These are phyloP conservation scores for Chiloscyllium punctatum DNA, from an alignment of 2,797 vertebrate species.

Conservation along the genomic window DNA sequence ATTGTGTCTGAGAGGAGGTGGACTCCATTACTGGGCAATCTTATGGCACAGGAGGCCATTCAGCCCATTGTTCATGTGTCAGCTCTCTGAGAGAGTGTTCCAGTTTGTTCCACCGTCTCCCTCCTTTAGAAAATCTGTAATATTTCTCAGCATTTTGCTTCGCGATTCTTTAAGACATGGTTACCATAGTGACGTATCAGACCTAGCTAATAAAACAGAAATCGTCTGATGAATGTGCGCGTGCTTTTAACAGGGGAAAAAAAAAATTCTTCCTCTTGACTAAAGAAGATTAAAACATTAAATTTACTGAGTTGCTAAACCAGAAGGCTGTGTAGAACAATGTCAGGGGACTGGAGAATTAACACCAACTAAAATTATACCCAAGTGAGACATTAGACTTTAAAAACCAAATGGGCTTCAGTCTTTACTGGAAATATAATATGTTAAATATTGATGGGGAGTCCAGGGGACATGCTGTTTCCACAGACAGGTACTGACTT, in stretches of 20 bases:
- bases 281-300: background rate
- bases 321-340: background rate
- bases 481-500: background rate
- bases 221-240: background rate
- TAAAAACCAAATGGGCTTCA: background rate
- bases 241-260: too few relatives aligned
- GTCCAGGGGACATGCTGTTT: background rate
- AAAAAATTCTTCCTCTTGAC: background rate
- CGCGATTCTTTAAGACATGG: background rate
- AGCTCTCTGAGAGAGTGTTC: background rate
- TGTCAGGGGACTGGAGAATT: background rate
- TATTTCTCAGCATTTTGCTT: background rate
- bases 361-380: background rate
- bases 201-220: background rate
- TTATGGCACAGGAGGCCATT: background rate
- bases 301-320: background rate
- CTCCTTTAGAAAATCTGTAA: too few relatives aligned
- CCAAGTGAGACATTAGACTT: background rate
- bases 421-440: background rate
- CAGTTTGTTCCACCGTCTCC: background rate
- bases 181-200: background rate
- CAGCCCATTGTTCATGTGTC: background rate
- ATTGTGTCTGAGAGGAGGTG: background rate
- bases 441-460: background rate
- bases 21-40: background rate